phyloP scores from a whole-genome alignment of 2,888 invertebrate species.

The Dryobota labecula region DNA sequence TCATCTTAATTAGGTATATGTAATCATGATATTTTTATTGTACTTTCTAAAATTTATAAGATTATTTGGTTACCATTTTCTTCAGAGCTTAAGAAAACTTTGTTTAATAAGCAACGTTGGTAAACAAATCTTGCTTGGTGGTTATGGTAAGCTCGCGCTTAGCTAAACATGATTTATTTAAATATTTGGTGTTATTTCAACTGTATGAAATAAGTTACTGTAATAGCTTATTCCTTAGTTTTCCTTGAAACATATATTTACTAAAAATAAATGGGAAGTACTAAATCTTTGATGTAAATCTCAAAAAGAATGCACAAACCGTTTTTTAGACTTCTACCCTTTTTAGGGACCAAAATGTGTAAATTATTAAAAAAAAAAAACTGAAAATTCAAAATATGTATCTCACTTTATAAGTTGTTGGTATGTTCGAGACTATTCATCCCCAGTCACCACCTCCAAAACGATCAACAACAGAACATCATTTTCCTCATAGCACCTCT shows the following conservation, averaged over 20 bases:
- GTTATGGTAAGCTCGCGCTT: neutral
- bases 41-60: neutral
- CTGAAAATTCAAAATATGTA: neutral
- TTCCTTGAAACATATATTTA: neutral
- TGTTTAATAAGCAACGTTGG: neutral
- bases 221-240: neutral
- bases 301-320: neutral
- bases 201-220: too few relatives aligned
- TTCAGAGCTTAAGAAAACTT: neutral
- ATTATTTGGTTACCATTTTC: too few relatives aligned
- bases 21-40: neutral
- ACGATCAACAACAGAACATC: neutral
- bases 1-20: neutral
- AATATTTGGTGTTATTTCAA: neutral
- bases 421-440: neutral
- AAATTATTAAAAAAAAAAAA: neutral
- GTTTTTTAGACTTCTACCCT: neutral
- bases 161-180: too few relatives aligned
- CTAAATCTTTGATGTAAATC: neutral
- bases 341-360: neutral
- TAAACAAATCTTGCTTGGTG: too few relatives aligned
- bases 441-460: neutral
- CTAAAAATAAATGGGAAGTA: neutral
- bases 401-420: neutral
- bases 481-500: constrained; percentile 8